Base-by-base conservation (phyloP, 2,797 vertebrate species). In the Sebastes taczanowskii region DNA sequence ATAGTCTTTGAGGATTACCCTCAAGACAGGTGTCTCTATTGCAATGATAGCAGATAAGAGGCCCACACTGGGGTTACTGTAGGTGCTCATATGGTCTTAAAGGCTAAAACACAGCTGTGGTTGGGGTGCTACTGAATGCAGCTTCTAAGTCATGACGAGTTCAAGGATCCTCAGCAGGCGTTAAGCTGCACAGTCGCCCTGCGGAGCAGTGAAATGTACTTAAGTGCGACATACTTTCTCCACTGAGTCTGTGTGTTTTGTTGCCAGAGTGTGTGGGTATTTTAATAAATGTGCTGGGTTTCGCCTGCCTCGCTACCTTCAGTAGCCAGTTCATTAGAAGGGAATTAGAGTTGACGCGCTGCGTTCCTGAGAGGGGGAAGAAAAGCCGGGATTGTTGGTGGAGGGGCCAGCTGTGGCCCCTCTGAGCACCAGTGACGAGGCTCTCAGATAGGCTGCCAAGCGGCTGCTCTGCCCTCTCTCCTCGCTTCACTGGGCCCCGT, bases 241-340 rank as follows among this genome's bases (percentile, higher is more conserved):
- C 75, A 61, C 74, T 68, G 72, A 69, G 68, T 59, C 71, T 74
- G 63, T 42, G 73, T 77, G 68, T 82, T 84, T 84, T 77, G 77
- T 68, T 88, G 80, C 84, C 77, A 82, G 65, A 68, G 34, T 87
- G 80, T 87, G 65, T 75, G 67, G 63, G 84, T 77, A 56, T 91
- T 90, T 46, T 91, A 87, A 92, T 89, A 90, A 88, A 86, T 64
- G 82, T 58, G 72, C 77, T 23, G 76, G 80, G 60, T 67, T 71
- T 70, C 68, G 89, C 83, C 77, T 84, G 88, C 84, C 74, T 69
- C 27, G 86, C 88, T 88, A 85, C 89, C 74, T 89, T 72, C 87
- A 83, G 90, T 74, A 88, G 90, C 91, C 83, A 88, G 90, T 94
- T 95, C 92, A 95, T 95, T 95, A 95, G 94, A 95, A 95, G 89